Conservation (phyloP, 2,113 vertebrate species). For the Myiopsitta monachus region DNA sequence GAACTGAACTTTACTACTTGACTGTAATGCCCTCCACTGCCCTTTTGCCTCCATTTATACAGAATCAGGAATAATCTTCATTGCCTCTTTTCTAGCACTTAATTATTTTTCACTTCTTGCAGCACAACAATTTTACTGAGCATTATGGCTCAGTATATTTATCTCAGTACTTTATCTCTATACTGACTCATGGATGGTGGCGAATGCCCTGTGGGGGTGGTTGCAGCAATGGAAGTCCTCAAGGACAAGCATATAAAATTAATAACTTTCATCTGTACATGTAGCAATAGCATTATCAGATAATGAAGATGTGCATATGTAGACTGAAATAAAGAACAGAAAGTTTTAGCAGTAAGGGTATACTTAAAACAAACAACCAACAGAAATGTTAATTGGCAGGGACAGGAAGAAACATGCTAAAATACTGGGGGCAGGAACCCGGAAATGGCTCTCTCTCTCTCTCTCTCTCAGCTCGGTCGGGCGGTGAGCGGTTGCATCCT, state of each 20-base stretch:
- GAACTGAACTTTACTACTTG: not conserved
- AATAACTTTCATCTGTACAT: not conserved
- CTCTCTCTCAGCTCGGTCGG: too few relatives aligned
- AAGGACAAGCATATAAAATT: not conserved
- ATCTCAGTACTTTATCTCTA: too few relatives aligned
- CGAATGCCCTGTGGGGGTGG: too few relatives aligned
- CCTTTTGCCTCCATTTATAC: not conserved
- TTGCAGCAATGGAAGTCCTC: too few relatives aligned
- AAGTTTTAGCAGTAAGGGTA: not conserved
- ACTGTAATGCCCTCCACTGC: not conserved
- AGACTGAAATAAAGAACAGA: not conserved
- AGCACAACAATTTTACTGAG: not conserved
- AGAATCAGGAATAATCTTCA: not conserved
- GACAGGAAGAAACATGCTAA: not conserved
- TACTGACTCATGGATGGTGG: too few relatives aligned
- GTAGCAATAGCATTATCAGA: not conserved
- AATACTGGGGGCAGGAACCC: too few relatives aligned
- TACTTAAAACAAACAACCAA: not conserved
- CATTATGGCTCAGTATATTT: too few relatives aligned
- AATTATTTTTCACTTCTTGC: slow-evolving; percentile 9
- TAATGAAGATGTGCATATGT: not conserved
- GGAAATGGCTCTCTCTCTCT: too few relatives aligned
- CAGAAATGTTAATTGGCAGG: not conserved
- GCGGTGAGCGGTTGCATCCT: too few relatives aligned
- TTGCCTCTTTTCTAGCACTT: not conserved